phyloP scores from a whole-genome alignment of 2,113 vertebrate genomes.

The Chloebia gouldiae region DNA sequence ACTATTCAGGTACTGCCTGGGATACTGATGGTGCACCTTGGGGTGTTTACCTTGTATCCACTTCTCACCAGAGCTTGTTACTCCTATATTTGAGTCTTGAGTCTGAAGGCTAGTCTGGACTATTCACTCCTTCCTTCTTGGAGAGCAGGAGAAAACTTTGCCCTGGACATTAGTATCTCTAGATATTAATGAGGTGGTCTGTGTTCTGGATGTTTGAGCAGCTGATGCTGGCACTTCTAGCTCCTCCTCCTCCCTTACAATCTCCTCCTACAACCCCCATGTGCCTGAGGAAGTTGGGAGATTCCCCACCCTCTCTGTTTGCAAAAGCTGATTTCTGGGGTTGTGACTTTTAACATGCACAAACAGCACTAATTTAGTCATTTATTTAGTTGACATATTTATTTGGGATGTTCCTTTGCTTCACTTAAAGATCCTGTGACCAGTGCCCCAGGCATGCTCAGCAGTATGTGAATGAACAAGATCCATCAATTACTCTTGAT shows the following conservation, averaged over 20 bases:
- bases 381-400: slow-evolving; percentile 73
- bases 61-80: neutral
- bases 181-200: neutral
- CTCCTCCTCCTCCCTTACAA: neutral
- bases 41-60: neutral
- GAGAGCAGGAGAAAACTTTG: neutral
- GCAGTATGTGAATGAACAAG: slow-evolving; percentile 52
- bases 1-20: neutral
- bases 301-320: neutral
- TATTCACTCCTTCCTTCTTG: neutral
- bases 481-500: slow-evolving; percentile 67
- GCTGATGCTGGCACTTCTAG: neutral
- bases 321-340: neutral
- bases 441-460: slow-evolving; percentile 49
- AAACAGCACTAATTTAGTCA: slow-evolving; percentile 69
- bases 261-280: neutral
- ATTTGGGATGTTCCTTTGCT: slow-evolving; percentile 67
- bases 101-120: neutral
- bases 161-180: neutral
- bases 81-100: neutral
- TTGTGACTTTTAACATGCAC: slow-evolving; percentile 62
- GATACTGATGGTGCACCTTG: neutral
- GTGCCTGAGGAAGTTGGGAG: neutral
- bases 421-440: slow-evolving; percentile 58
- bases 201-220: neutral